These are phyloP conservation scores for Edolisoma coerulescens DNA, from an alignment of 2,113 vertebrate species.

Conservation along the genomic window DNA sequence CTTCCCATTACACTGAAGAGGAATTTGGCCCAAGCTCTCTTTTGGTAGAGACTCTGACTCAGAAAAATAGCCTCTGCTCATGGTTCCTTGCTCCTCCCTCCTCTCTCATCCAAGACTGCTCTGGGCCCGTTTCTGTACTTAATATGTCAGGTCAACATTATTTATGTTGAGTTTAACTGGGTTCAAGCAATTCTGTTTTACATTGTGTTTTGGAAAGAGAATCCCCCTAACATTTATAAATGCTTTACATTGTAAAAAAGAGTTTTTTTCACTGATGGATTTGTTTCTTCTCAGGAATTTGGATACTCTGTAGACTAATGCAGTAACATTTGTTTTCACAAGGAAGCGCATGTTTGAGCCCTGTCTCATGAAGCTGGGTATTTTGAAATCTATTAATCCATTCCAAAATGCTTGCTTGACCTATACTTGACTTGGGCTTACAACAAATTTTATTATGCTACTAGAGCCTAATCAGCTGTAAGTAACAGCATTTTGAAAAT, in stretches of 20 bases:
- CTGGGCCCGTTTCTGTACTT: neutral
- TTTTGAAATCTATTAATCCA: slow-evolving; percentile 23
- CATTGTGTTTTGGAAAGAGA: neutral
- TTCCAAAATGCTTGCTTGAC: slow-evolving; percentile 18
- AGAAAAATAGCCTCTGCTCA: neutral
- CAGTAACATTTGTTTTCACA: neutral
- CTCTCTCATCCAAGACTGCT: neutral
- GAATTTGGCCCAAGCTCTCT: slow-evolving; percentile 20
- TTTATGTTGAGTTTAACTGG: neutral
- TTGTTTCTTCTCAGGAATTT: neutral
- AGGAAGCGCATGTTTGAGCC: neutral
- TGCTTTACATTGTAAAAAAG: neutral
- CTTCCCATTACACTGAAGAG: slow-evolving; percentile 3
- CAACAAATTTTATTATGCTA: neutral
- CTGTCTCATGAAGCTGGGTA: neutral
- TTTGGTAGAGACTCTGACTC: neutral
- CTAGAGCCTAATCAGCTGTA: neutral
- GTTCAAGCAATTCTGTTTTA: neutral
- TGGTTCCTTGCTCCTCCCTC: neutral
- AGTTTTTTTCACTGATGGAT: neutral
- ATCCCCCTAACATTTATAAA: neutral
- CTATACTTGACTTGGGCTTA: slow-evolving; percentile 6
- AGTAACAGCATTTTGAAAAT: neutral
- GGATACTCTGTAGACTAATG: neutral
- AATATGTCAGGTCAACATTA: neutral